These are phyloP conservation scores for Pitta sordida DNA, from an alignment of 2,113 vertebrate species.

Conservation along the genomic window DNA sequence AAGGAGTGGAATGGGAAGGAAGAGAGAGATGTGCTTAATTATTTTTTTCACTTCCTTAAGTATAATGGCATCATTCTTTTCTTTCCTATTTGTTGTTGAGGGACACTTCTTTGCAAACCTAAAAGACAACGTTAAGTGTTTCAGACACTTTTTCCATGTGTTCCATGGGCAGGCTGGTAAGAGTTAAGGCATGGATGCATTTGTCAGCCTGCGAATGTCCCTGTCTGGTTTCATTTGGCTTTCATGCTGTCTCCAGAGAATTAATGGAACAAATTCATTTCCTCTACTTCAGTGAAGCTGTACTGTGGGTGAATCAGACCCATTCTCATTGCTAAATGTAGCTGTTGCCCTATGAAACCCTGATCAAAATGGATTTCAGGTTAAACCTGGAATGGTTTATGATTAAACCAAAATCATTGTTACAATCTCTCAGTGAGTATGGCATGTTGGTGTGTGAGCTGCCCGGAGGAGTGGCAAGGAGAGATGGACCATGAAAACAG, in stretches of 20 bases:
- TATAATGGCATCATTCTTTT: not conserved
- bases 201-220: slow-evolving; percentile 3
- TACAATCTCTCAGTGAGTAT: not conserved
- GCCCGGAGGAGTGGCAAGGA: not conserved
- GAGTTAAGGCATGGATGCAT: slow-evolving; percentile 7
- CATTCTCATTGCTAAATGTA: slow-evolving; percentile 7
- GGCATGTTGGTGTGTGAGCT: not conserved
- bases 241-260: not conserved
- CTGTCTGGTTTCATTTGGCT: slow-evolving; percentile 39
- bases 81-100: not conserved
- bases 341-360: not conserved
- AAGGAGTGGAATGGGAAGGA: not conserved
- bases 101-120: not conserved
- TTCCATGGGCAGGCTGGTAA: not conserved
- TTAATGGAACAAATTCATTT: slow-evolving; percentile 42
- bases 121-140: not conserved
- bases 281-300: not conserved
- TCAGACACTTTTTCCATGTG: not conserved
- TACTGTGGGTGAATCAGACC: not conserved
- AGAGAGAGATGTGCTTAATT: not conserved
- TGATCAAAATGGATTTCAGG: not conserved
- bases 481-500: not conserved
- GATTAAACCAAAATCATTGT: not conserved
- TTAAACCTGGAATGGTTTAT: not conserved
- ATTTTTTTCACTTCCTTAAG: not conserved